Percentiles rank a stretch among this genome's conserved stretches.
Evolutionary conservation across 2,113 vertebrate species (phyloP).

Genomic region (Cacatua alba): DNA sequence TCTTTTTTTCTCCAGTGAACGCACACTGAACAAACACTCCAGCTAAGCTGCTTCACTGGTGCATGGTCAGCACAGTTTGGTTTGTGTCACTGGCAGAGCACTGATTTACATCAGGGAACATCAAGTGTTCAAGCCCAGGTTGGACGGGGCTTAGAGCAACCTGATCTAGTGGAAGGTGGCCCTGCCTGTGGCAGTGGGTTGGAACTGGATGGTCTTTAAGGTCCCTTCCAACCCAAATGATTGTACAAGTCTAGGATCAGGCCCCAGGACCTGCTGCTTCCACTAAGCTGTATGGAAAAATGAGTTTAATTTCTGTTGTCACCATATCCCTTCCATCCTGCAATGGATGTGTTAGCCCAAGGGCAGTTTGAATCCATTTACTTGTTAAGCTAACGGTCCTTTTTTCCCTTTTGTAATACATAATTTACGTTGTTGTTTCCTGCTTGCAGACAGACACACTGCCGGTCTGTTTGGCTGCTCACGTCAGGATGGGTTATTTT

Average conservation of each 20-base stretch:
- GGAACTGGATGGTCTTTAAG: neutral
- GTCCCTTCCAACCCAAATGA: neutral
- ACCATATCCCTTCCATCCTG: neutral
- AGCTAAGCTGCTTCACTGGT: neutral
- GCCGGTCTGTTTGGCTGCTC: neutral
- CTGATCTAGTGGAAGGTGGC: neutral
- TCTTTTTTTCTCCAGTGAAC: neutral
- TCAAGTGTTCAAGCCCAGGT: neutral
- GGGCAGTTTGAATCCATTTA: neutral
- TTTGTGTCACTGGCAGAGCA: neutral
- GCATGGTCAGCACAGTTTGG: neutral
- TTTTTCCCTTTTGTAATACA: neutral
- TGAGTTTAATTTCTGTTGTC: neutral
- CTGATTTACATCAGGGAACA: accelerated
- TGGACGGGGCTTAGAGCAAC: neutral
- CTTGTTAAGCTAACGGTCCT: neutral
- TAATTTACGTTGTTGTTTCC: neutral
- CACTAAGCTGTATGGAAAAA: neutral
- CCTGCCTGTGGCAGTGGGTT: neutral
- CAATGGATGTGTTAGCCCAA: neutral
- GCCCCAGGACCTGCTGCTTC: neutral
- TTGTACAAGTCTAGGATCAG: neutral
- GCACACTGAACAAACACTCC: neutral
- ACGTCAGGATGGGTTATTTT: accelerated
- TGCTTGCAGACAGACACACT: neutral